These are phyloP conservation scores for Mesitornis unicolor DNA, from an alignment of 2,113 vertebrate genomes.

Conservation along the genomic window DNA sequence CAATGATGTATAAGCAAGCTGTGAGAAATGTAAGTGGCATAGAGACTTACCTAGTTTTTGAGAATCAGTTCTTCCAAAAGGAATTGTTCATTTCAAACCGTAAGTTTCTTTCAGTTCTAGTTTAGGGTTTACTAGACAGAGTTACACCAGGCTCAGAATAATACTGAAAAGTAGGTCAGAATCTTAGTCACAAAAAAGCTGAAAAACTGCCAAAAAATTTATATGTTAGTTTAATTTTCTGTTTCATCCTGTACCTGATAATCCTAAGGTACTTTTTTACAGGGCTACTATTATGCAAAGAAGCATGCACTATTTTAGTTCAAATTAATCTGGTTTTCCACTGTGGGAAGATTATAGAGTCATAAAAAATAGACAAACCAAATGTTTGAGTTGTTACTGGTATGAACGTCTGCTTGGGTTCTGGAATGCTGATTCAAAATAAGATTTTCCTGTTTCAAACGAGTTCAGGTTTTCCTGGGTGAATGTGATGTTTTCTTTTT, in stretches of 20 bases:
- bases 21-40: background rate
- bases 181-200: background rate
- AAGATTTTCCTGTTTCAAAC: background rate
- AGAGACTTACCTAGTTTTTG: background rate
- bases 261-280: background rate
- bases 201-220: background rate
- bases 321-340: background rate
- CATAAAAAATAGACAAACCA: background rate
- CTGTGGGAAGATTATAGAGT: background rate
- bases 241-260: background rate
- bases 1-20: background rate
- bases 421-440: background rate
- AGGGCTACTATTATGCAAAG: background rate
- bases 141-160: background rate
- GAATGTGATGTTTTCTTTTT: background rate
- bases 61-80: background rate
- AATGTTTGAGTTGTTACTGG: background rate
- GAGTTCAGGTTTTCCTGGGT: background rate
- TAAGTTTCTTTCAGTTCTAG: background rate
- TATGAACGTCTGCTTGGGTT: background rate
- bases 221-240: background rate
- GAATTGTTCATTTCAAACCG: background rate
- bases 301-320: background rate
- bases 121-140: background rate
- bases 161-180: background rate